Evolutionary conservation across 2,113 vertebrate genomes (phyloP), one percentile per base, ranked within the genome.

Genomic region (Nyctibius bracteatus): DNA sequence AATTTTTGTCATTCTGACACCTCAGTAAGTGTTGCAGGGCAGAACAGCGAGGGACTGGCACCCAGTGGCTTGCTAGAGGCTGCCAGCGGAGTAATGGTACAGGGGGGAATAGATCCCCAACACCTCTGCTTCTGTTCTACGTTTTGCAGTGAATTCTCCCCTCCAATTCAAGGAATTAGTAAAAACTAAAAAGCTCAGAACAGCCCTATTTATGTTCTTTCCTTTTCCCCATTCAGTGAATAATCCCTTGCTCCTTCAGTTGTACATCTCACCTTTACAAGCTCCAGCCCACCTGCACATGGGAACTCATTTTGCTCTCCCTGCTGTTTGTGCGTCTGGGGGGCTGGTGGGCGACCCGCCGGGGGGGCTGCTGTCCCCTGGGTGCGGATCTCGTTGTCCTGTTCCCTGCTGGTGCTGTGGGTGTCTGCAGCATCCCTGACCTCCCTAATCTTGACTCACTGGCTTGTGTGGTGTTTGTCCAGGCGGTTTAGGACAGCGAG

Each of bases 371-470:
- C 37, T 14, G 13, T 47, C 30, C 39, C 30, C n/a, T 31, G 28
- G 30, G 12, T 11, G 33, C 3, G 12, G 43, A 21, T 27, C 54
- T 23, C 0, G 0, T 35, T 28, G 43, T 21, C 30, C n/a, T 5
- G 0, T 30, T 54, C 44, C 39, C 14, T 14, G 43, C 24, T 52
- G 28, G 23, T 35, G 67, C 51, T 1, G 2, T 18, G 51, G 81
- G 6, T 30, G 17, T 23, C 51, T 30, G 44, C 44, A 59, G 39
- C 18, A 10, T 18, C 19, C 75, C 51, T 15, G 37, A 30, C n/a
- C 68, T 35, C 61, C 44, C 43, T 46, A 8, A 57, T 30, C 33
- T 7, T 5, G 4, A 41, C 17, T 39, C 9, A 8, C 20, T 1
- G 13, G 10, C 51, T 62, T 31, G 27, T 28, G 22, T 0, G 2